A percentile compares a stretch with the other conserved stretches of the same genome.
These are phyloP conservation scores for Falco cherrug DNA, from an alignment of 2,797 vertebrate species.

Conservation along the genomic window DNA sequence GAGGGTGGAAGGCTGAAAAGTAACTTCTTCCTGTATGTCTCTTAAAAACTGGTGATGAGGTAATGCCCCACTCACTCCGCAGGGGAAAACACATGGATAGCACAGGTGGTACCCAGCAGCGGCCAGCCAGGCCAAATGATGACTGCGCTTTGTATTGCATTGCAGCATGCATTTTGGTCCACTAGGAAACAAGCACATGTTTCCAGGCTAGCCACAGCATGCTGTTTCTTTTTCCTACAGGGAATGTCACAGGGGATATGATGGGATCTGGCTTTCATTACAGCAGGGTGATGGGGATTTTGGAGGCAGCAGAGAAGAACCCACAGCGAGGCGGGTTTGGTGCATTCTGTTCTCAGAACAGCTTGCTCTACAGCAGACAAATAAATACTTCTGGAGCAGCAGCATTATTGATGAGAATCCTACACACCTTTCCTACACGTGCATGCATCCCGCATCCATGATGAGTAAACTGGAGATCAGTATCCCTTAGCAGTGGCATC, in stretches of 20 bases:
- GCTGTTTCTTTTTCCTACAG: background rate
- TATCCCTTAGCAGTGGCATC: background rate
- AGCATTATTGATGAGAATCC: background rate
- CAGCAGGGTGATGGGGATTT: background rate
- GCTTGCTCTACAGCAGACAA: background rate
- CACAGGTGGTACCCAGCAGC: background rate
- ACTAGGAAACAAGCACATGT: background rate
- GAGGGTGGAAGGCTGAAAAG: background rate
- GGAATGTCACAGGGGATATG: background rate
- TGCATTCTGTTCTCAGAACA: background rate
- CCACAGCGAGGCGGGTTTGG: background rate
- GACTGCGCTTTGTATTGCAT: background rate
- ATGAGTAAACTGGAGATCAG: background rate
- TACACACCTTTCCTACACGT: background rate
- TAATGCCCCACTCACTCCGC: background rate
- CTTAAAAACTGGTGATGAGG: background rate
- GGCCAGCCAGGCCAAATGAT: background rate
- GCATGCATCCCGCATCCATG: rapidly evolving
- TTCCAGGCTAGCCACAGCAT: background rate
- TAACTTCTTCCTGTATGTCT: background rate
- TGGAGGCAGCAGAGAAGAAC: background rate
- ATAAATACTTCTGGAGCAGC: background rate
- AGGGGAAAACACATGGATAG: background rate
- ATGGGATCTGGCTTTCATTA: background rate
- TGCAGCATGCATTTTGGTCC: background rate